These are phyloP conservation scores for Acanthoscelides obtectus DNA, from an alignment of 2,888 invertebrate species.

Conservation along the genomic window DNA sequence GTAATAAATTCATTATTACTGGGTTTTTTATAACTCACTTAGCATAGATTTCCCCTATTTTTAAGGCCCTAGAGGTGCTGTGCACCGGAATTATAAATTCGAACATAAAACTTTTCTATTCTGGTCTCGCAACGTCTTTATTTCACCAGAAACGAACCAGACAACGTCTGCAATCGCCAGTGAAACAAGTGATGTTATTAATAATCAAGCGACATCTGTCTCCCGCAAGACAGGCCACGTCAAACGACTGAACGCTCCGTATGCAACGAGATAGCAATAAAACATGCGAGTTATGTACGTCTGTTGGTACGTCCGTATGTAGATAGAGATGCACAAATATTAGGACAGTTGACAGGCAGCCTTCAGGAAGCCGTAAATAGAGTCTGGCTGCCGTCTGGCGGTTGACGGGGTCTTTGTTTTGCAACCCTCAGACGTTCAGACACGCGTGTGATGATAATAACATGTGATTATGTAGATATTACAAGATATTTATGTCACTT, in stretches of 20 bases:
- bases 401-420: background rate
- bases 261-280: background rate
- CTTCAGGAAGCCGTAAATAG: background rate
- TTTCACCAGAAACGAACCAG: constrained; percentile 11
- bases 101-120: no score
- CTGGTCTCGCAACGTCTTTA: background rate
- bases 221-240: constrained; percentile 9
- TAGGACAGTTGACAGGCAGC: constrained; percentile 13
- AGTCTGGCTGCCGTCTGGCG: background rate
- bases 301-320: background rate
- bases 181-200: constrained; percentile 23
- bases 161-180: constrained; percentile 19
- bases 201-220: constrained; percentile 22
- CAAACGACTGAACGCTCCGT: constrained; percentile 8
- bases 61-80: no score
- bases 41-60: no score
- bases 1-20: no score
- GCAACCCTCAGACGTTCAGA: background rate
- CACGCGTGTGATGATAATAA: background rate
- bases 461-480: no score
- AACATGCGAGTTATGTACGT: background rate
- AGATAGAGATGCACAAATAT: constrained; percentile 16
- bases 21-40: no score
- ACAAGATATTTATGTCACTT: no score
- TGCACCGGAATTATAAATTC: no score